A percentile compares a stretch with the other conserved stretches of the same genome.
These are phyloP conservation scores for Elephas maximus DNA, from an alignment of 2,113 vertebrate genomes.

Conservation along the genomic window DNA sequence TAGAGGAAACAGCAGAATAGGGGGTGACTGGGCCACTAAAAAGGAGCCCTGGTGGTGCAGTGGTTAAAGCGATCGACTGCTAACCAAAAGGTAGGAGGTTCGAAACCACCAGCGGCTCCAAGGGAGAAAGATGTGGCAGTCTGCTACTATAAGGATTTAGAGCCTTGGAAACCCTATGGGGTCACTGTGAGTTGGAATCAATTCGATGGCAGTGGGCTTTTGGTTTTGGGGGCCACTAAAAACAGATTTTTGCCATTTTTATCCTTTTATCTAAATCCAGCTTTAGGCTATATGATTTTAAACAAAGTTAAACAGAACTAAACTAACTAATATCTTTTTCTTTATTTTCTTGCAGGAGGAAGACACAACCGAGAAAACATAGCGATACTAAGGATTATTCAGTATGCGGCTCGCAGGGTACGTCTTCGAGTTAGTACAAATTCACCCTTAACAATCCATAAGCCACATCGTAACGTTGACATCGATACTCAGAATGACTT, in stretches of 20 bases:
- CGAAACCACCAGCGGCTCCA: too few relatives aligned
- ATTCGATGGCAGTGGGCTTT: too few relatives aligned
- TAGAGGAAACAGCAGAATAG: neutral
- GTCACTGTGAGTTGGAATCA: too few relatives aligned
- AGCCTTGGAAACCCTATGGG: too few relatives aligned
- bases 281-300: neutral
- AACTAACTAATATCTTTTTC: slow-evolving; percentile 42
- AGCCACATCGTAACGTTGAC: neutral
- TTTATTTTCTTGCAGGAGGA: slow-evolving; percentile 73
- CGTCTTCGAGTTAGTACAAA: neutral
- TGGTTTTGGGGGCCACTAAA: neutral
- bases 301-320: slow-evolving; percentile 49
- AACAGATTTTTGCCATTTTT: neutral
- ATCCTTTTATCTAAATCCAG: neutral
- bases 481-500: neutral
- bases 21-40: neutral
- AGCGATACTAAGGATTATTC: slow-evolving; percentile 28
- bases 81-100: too few relatives aligned
- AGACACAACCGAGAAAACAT: slow-evolving; percentile 9
- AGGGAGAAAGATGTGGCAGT: too few relatives aligned
- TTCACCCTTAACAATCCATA: neutral
- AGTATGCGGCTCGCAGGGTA: slow-evolving; percentile 27
- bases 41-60: too few relatives aligned
- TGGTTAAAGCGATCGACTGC: too few relatives aligned
- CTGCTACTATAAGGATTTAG: too few relatives aligned